Evolutionary conservation across 2,888 invertebrate species (phyloP).

Genomic region (Pristionchus japonicus): DNA sequence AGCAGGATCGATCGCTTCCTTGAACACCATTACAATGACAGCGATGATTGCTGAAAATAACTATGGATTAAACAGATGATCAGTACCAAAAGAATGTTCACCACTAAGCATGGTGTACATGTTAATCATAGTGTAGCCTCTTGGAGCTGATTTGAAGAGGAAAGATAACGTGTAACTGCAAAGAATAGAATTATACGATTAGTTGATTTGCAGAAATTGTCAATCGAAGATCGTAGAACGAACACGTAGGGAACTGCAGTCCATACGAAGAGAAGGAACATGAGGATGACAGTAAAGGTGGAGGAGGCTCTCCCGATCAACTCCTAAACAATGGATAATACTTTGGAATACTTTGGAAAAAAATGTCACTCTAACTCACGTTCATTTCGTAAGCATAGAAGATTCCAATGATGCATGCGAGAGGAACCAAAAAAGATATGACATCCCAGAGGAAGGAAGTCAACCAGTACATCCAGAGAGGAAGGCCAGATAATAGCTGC

Average conservation of each 20-base stretch:
- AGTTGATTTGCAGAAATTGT: neutral
- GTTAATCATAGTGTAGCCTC: conserved; percentile 69
- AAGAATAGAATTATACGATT: neutral
- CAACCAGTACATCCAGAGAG: conserved; percentile 68
- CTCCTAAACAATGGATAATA: neutral
- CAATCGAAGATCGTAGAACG: no score
- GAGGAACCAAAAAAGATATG: conserved; percentile 59
- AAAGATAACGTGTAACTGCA: conserved; percentile 68
- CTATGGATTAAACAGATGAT: no score
- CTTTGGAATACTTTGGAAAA: neutral
- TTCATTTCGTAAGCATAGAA: conserved; percentile 61
- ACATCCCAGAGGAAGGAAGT: conserved; percentile 67
- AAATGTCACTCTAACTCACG: conserved; percentile 6
- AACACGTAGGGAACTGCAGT: conserved; percentile 61
- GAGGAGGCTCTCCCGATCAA: conserved; percentile 45
- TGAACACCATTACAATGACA: conserved; percentile 67
- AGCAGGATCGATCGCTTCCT: no score
- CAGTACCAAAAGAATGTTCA: conserved; percentile 23
- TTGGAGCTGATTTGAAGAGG: conserved; percentile 66
- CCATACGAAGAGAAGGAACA: conserved; percentile 65
- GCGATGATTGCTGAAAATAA: conserved; percentile 62
- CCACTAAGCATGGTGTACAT: conserved; percentile 68
- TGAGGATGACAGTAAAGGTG: conserved; percentile 52
- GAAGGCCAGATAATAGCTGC: conserved; percentile 62
- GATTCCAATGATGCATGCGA: conserved; percentile 58